Percentiles rank a stretch among this genome's conserved stretches.
Evolutionary conservation across 2,113 vertebrate species (phyloP).

Genomic region (Rousettus leschenaultii): DNA sequence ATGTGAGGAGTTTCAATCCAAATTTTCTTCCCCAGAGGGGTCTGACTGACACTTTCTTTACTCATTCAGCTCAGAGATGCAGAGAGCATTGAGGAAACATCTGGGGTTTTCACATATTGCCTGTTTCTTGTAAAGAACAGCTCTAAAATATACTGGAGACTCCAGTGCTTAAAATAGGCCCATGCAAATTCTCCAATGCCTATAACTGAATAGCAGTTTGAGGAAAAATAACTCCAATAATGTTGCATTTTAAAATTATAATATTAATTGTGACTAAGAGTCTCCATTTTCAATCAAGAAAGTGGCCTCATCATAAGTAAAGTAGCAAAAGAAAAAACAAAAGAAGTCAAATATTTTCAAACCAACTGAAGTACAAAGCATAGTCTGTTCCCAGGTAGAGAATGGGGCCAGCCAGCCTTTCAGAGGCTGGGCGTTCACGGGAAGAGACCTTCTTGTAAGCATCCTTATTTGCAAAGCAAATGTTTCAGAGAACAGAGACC

Average conservation of each 20-base stretch:
- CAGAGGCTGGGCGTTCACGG: neutral
- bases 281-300: constrained; percentile 26
- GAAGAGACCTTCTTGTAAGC: neutral
- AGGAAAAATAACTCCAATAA: constrained; percentile 45
- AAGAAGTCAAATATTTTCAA: constrained; percentile 4
- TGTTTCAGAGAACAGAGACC: neutral
- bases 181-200: constrained; percentile 62
- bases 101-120: constrained; percentile 80
- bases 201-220: constrained; percentile 59
- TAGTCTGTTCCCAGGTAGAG: neutral
- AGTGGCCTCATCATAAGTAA: neutral
- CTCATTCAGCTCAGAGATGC: constrained; percentile 73
- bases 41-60: constrained; percentile 72
- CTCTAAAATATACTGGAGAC: constrained; percentile 75
- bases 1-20: constrained; percentile 65
- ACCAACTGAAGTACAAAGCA: neutral
- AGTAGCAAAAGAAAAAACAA: constrained; percentile 39
- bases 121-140: constrained; percentile 78
- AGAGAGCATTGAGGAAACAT: constrained; percentile 80
- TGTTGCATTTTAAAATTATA: constrained; percentile 45
- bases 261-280: constrained; percentile 45
- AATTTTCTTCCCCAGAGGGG: constrained; percentile 63
- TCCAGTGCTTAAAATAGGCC: constrained; percentile 73
- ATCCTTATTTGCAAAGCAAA: no score
- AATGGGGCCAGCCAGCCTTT: neutral